A percentile compares a stretch with the other conserved stretches of the same genome.
Evolutionary conservation across 2,113 vertebrate genomes (phyloP).

Genomic region (Melospiza georgiana): DNA sequence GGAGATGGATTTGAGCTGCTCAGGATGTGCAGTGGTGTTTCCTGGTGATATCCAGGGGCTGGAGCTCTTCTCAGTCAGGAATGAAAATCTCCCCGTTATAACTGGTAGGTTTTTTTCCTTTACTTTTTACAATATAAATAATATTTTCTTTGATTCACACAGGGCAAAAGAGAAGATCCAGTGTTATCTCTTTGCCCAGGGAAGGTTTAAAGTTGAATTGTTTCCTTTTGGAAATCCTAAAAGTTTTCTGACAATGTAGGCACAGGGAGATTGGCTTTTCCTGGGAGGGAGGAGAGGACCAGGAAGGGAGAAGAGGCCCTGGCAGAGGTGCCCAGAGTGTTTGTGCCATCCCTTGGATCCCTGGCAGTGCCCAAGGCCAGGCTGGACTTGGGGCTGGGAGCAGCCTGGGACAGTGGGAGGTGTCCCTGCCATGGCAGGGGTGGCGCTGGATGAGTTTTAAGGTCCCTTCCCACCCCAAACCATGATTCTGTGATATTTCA

Average conservation of each 20-base stretch:
- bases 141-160: neutral
- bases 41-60: neutral
- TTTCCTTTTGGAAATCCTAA: neutral
- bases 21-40: neutral
- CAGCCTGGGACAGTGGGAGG: fast-evolving
- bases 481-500: neutral
- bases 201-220: neutral
- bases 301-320: neutral
- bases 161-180: neutral
- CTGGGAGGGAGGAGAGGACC: neutral
- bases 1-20: neutral
- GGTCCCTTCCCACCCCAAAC: neutral
- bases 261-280: neutral
- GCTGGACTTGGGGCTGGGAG: fast-evolving
- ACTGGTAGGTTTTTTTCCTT: neutral
- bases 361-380: neutral
- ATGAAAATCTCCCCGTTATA: neutral
- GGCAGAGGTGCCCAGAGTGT: neutral
- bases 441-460: fast-evolving
- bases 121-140: neutral
- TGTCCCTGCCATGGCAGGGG: neutral
- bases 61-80: neutral
- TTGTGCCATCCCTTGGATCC: neutral
- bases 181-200: neutral
- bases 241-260: neutral